These are phyloP conservation scores for Isoperla grammatica DNA, from an alignment of 2,888 invertebrate species.

Conservation along the genomic window DNA sequence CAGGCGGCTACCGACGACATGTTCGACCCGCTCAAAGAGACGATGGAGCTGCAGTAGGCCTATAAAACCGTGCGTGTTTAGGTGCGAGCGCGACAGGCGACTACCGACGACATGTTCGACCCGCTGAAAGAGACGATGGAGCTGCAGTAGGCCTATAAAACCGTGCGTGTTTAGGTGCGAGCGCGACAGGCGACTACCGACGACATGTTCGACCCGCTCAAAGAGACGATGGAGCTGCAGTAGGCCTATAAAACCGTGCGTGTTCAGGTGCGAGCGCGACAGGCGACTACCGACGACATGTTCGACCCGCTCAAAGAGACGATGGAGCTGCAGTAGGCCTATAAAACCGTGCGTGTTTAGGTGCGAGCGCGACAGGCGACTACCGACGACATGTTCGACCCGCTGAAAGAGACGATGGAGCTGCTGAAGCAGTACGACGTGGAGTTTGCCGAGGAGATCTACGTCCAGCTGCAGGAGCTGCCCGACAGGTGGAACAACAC, in stretches of 20 bases:
- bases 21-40: conserved; percentile 85
- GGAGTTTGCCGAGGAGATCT: conserved; percentile 68
- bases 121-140: too few relatives aligned
- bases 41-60: conserved; percentile 77
- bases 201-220: too few relatives aligned
- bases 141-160: too few relatives aligned
- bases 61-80: too few relatives aligned
- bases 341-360: too few relatives aligned
- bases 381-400: conserved; percentile 88
- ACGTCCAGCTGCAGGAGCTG: conserved; percentile 56
- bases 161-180: too few relatives aligned
- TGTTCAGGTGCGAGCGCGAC: conserved; percentile 74
- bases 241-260: too few relatives aligned
- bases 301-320: conserved; percentile 85
- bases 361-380: conserved; percentile 64
- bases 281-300: conserved; percentile 75
- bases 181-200: too few relatives aligned
- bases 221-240: too few relatives aligned
- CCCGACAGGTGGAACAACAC: conserved; percentile 85
- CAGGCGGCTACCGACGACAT: conserved; percentile 75
- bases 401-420: conserved; percentile 78
- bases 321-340: conserved; percentile 75
- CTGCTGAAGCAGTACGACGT: conserved; percentile 80
- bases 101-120: too few relatives aligned
- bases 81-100: too few relatives aligned